phyloP scores from a whole-genome alignment of 2,113 vertebrate genomes.

The Oxyruncus cristatus region DNA sequence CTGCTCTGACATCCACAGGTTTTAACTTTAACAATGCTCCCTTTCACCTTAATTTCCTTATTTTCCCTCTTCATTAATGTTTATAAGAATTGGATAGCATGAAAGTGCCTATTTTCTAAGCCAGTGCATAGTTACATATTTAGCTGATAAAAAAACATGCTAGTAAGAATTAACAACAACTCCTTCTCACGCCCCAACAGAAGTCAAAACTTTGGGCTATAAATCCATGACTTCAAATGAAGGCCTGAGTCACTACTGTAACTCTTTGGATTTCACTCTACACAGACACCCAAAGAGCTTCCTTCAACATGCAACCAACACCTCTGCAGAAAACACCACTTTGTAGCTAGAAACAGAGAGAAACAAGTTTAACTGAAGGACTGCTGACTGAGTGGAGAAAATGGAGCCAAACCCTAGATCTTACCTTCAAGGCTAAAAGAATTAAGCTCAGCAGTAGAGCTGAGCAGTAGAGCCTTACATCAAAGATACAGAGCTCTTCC shows the following conservation, averaged over 20 bases:
- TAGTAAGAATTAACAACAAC: background rate
- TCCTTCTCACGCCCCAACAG: background rate
- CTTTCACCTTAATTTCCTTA: background rate
- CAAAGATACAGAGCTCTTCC: background rate
- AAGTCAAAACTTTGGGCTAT: background rate
- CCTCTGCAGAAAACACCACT: background rate
- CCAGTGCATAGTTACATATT: background rate
- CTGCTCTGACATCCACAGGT: background rate
- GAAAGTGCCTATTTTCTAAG: background rate
- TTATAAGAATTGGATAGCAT: background rate
- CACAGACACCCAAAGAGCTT: background rate
- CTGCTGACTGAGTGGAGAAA: background rate
- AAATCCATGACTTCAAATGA: background rate
- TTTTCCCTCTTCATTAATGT: background rate
- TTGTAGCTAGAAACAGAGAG: background rate
- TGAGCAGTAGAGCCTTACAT: background rate
- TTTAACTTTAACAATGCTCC: background rate
- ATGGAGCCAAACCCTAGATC: background rate
- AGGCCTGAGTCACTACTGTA: background rate
- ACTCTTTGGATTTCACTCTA: background rate
- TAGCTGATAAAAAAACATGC: background rate
- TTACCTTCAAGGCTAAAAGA: background rate
- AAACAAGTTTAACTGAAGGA: background rate
- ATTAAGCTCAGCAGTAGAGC: background rate
- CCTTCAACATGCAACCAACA: background rate